Evolutionary conservation across 2,113 vertebrate genomes (phyloP), one percentile per base, ranked within the genome.

Genomic region (Odocoileus hemionus): DNA sequence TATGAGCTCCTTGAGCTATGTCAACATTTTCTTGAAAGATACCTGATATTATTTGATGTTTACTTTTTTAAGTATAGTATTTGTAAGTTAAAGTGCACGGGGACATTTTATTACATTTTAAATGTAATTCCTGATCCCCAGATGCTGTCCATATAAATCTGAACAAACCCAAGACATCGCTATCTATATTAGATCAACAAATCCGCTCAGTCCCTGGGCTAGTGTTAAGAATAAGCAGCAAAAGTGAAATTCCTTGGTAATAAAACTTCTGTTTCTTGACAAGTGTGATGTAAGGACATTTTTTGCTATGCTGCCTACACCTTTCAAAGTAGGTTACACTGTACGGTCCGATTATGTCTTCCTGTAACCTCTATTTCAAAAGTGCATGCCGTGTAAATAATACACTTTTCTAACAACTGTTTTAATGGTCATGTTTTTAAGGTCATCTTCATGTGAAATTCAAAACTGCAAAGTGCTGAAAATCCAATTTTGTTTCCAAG

Each of bases 111-210:
- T 99, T 99, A 99, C 98, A 98, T 99, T 99, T 99, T 98, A 98
- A 99, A 99, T 99, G 98, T 99, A 99, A 99, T 99, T 99, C 99
- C 98, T 98, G 99, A 99, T 99, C 98, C 98, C 98, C 97, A 96
- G 98, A 96, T 98, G 98, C 99, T 99, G 98, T 98, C 98, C 98
- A 96, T 99, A 99, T 99, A 99, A 99, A 99, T 99, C 99, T 99
- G 98, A 99, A 98, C 99, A 99, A 99, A 99, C 99, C 97, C 98
- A 98, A 98, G 88, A 98, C 99, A 98, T 98, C 98, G 25, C 98
- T 99, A 99, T 99, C 99, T 99, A 99, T 99, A 99, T 99, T 99
- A 99, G 99, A 99, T 99, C 99, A 99, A 98, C 99, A 99, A 99
- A 99, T 99, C 98, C 98, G 98, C 98, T 98, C 98, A 97, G 98